Conservation (phyloP, 2,888 invertebrate species). For the Andrena minutula region DNA sequence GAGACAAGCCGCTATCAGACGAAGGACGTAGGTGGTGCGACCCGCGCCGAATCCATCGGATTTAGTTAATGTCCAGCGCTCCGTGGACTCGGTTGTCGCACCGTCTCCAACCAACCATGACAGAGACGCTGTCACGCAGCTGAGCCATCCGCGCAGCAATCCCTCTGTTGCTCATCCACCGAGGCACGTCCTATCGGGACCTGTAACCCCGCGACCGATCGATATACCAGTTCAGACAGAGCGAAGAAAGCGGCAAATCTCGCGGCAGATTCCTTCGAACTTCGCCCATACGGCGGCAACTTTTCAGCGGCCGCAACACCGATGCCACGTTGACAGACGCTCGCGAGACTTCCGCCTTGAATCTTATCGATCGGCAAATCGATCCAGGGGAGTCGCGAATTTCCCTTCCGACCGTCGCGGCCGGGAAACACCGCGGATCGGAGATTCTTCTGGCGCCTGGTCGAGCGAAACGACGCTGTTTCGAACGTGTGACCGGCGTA, state of each 20-base stretch:
- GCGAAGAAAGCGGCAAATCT: background rate
- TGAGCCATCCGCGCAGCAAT: background rate
- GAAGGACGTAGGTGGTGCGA: slow-evolving; percentile 55
- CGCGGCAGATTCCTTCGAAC: background rate
- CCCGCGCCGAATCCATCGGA: slow-evolving; percentile 63
- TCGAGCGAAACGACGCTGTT: slow-evolving; percentile 1
- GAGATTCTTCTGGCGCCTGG: background rate
- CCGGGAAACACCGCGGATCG: too few relatives aligned
- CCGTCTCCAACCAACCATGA: slow-evolving; percentile 41
- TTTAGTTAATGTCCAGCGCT: slow-evolving; percentile 78
- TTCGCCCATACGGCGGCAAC: background rate
- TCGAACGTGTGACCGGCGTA: background rate
- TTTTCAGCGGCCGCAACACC: background rate
- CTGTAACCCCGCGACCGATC: background rate
- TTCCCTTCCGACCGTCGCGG: too few relatives aligned
- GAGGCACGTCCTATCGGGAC: background rate
- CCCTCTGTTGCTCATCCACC: background rate
- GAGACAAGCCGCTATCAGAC: slow-evolving; percentile 45
- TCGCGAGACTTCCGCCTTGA: too few relatives aligned
- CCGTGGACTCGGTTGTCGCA: slow-evolving; percentile 67
- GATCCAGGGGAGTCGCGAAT: too few relatives aligned
- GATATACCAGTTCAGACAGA: background rate
- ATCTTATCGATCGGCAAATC: too few relatives aligned
- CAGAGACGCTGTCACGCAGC: slow-evolving; percentile 12
- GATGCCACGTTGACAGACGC: background rate